A percentile compares a stretch with the other conserved stretches of the same genome.
Conservation (phyloP, 2,113 vertebrate genomes). For the Cacatua alba region DNA sequence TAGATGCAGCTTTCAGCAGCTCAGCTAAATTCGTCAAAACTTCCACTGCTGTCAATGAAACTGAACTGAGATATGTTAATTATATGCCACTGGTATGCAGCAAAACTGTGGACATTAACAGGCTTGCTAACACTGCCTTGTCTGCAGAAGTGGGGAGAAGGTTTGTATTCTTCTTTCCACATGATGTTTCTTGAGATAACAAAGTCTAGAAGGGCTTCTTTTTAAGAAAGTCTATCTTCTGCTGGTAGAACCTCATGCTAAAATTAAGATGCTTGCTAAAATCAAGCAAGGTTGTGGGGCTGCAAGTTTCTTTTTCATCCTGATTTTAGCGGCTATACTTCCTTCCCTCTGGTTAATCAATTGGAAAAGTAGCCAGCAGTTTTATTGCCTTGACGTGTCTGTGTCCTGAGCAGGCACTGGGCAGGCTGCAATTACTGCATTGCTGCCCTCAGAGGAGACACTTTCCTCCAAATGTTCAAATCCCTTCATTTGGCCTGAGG, state of each 20-base stretch:
- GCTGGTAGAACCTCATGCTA: neutral
- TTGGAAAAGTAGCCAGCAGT: neutral
- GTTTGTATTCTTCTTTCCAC: neutral
- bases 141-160: neutral
- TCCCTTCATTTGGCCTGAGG: neutral
- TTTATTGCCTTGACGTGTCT: neutral
- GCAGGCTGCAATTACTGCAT: neutral
- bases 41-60: slow-evolving; percentile 23
- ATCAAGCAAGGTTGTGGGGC: neutral
- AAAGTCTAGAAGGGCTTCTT: neutral
- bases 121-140: neutral
- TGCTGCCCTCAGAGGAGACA: neutral
- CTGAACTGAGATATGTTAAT: slow-evolving; percentile 22
- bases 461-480: neutral
- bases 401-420: neutral
- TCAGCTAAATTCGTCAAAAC: slow-evolving; percentile 31
- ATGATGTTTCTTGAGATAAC: neutral
- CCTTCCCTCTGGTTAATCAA: neutral
- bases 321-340: neutral
- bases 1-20: slow-evolving; percentile 35
- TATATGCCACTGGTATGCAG: neutral
- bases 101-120: neutral
- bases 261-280: neutral
- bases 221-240: neutral
- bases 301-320: neutral